Percentiles rank a stretch among this genome's conserved stretches.
These are phyloP conservation scores for Hemibagrus wyckioides DNA, from an alignment of 2,113 vertebrate species.

Conservation along the genomic window DNA sequence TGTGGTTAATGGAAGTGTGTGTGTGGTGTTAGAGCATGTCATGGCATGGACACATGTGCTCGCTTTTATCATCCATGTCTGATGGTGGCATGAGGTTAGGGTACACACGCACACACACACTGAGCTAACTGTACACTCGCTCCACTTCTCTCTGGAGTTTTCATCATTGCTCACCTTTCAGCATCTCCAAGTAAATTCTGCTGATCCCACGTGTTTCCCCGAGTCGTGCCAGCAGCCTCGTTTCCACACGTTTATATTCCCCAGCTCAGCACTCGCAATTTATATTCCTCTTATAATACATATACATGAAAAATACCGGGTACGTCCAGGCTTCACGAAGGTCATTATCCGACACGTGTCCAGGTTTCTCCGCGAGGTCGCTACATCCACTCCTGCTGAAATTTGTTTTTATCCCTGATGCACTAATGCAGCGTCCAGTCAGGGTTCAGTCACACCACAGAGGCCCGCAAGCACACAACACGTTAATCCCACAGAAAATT, in stretches of 20 bases:
- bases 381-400: background rate
- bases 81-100: background rate
- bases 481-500: too few relatives aligned
- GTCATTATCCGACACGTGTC: background rate
- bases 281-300: background rate
- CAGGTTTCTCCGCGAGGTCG: background rate
- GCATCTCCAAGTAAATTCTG: background rate
- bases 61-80: constrained; percentile 42
- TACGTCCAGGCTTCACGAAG: background rate
- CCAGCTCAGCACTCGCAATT: background rate
- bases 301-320: background rate
- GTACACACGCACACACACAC: background rate
- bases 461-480: background rate
- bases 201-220: constrained; percentile 7
- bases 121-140: constrained; percentile 18
- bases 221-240: background rate
- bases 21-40: constrained; percentile 38
- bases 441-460: background rate
- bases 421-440: background rate
- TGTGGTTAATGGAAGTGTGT: constrained; percentile 40
- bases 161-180: constrained; percentile 24
- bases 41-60: constrained; percentile 26
- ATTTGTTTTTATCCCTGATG: background rate
- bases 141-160: constrained; percentile 4
- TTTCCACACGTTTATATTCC: background rate